Percentiles rank a stretch among this genome's conserved stretches.
phyloP scores from a whole-genome alignment of 2,797 vertebrate genomes.

The Parauchenoglanis ngamensis region DNA sequence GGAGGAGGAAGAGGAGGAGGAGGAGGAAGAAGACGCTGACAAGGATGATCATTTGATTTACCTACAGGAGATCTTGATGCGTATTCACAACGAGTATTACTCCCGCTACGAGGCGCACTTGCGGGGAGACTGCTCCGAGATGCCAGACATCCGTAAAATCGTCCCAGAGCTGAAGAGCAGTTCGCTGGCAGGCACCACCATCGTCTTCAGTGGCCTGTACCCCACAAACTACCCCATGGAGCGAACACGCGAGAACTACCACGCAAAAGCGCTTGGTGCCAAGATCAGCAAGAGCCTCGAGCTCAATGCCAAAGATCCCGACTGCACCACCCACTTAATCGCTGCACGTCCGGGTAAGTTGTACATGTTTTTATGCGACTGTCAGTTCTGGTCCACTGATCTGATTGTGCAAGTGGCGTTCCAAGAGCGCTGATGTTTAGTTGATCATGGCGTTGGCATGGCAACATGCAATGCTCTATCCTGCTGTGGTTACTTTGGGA shows the following conservation, averaged over 20 bases:
- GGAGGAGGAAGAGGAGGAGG: slow-evolving; percentile 71
- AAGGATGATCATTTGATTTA: slow-evolving; percentile 94
- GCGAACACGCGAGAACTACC: slow-evolving; percentile 91
- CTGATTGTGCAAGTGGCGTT: background rate
- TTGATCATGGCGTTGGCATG: background rate
- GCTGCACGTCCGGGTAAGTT: slow-evolving; percentile 88
- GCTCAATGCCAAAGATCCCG: slow-evolving; percentile 79
- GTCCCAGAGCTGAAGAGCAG: slow-evolving; percentile 91
- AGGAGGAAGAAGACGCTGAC: slow-evolving; percentile 83
- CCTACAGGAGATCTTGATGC: slow-evolving; percentile 90
- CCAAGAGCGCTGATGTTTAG: background rate
- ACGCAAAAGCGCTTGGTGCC: slow-evolving; percentile 90
- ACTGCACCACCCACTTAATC: slow-evolving; percentile 88
- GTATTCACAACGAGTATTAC: slow-evolving; percentile 91
- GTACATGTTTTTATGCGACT: background rate
- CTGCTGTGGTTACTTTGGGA: no score
- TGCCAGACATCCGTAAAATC: slow-evolving; percentile 91
- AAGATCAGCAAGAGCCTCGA: slow-evolving; percentile 83
- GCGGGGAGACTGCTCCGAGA: slow-evolving; percentile 76
- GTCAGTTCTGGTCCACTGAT: background rate
- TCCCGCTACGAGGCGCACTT: slow-evolving; percentile 84
- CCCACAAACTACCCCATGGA: slow-evolving; percentile 95
- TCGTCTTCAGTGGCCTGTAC: slow-evolving; percentile 93
- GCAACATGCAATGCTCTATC: no score
- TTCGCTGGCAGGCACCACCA: slow-evolving; percentile 81